Percentiles rank a stretch among this genome's conserved stretches.
phyloP scores from a whole-genome alignment of 2,113 vertebrate species.

The Recurvirostra avosetta region DNA sequence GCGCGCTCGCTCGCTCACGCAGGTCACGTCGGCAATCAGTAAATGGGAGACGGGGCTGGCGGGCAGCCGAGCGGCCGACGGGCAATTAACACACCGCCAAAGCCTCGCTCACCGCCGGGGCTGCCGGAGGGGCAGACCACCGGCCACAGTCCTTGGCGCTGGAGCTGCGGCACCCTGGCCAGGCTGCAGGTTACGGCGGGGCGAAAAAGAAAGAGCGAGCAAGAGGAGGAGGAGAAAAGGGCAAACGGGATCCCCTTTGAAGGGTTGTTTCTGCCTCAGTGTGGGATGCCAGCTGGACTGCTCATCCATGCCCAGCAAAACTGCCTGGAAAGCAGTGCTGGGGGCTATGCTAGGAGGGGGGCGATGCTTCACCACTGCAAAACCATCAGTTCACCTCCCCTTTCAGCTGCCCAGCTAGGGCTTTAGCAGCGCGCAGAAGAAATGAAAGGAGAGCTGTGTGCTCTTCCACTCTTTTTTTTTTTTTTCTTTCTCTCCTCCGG shows the following conservation, averaged over 20 bases:
- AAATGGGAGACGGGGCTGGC: conserved; percentile 64
- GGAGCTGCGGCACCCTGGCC: conserved; percentile 50
- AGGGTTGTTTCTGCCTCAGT: conserved; percentile 9
- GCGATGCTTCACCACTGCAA: not conserved
- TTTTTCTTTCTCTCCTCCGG: not conserved
- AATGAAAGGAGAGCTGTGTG: not conserved
- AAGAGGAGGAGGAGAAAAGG: not conserved
- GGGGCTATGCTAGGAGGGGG: not conserved
- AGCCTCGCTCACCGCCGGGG: conserved; percentile 52
- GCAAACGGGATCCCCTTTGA: conserved; percentile 15
- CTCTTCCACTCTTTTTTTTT: not conserved
- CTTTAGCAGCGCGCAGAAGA: rapidly evolving
- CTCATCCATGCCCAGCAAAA: not conserved
- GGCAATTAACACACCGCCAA: conserved; percentile 70
- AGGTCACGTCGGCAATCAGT: conserved; percentile 59
- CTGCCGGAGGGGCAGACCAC: conserved; percentile 45
- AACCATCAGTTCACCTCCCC: not conserved
- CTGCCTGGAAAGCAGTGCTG: not conserved
- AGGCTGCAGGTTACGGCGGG: conserved; percentile 43
- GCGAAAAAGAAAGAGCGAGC: not conserved
- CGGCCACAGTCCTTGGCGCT: conserved; percentile 56
- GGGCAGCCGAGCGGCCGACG: conserved; percentile 61
- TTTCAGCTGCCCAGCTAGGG: not conserved
- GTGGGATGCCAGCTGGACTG: conserved; percentile 37
- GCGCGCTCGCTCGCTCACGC: conserved; percentile 30